phyloP scores from a whole-genome alignment of 2,797 vertebrate genomes.

The Acanthiza pusilla region DNA sequence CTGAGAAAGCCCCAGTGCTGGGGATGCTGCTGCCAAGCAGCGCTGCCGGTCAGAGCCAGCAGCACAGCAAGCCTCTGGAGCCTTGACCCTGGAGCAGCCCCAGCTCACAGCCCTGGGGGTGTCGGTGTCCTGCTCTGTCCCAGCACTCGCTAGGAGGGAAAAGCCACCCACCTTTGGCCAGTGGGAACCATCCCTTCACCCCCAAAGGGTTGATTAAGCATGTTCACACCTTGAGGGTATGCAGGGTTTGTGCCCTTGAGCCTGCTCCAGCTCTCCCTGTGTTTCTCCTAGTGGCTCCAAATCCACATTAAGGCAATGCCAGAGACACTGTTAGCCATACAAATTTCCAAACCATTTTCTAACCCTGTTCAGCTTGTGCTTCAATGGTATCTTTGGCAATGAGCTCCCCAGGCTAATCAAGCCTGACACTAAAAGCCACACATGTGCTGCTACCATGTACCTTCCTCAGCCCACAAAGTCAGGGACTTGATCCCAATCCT shows the following conservation, averaged over 20 bases:
- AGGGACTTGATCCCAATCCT: not conserved
- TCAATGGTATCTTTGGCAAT: not conserved
- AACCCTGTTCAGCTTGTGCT: not conserved
- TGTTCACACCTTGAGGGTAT: not conserved
- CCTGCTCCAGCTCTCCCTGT: not conserved
- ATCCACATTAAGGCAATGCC: not conserved
- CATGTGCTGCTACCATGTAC: not conserved
- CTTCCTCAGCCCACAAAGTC: not conserved
- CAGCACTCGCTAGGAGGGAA: not conserved
- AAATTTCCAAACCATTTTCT: not conserved
- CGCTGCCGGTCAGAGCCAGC: fast-evolving
- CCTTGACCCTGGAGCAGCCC: not conserved
- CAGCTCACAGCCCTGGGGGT: fast-evolving
- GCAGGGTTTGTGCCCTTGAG: not conserved
- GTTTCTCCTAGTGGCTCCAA: not conserved
- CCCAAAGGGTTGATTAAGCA: not conserved
- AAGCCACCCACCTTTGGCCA: not conserved
- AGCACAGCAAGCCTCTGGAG: not conserved
- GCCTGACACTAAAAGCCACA: not conserved
- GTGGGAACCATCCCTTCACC: not conserved
- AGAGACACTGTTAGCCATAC: not conserved
- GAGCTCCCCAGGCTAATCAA: not conserved
- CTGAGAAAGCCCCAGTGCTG: not conserved
- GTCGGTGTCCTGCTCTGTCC: not conserved
- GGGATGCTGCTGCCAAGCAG: not conserved